Evolutionary conservation across 2,888 invertebrate genomes (phyloP), one percentile per base, ranked within the genome.

Genomic region (Drosophila putrida): DNA sequence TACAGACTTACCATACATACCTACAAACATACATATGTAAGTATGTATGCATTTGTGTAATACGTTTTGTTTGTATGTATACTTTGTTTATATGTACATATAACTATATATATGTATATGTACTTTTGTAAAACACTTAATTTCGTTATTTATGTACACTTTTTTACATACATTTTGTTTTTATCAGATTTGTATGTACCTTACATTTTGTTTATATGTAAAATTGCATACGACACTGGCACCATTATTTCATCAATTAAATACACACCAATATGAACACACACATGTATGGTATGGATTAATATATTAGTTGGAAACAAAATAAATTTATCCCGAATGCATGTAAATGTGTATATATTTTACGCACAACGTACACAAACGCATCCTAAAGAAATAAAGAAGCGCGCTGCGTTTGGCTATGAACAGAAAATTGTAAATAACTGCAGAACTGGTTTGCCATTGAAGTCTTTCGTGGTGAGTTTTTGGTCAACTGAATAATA

Each of bases 361-460:
- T 44, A 63, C 75, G 67, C 71, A 71, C 62, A 51, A 44, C 61
- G 47, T 60, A 71, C 57, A 55, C 28, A 71, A 71, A 55, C 62
- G 65, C 65, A 61, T 74, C 55, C 35, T 75, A 71, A 66, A 50
- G 35, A 58, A 70, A 67, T 53, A 70, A 78, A 63, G 60, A 61
- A 68, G 51, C 78, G 76, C 60, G 76, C 28, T 50, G 62, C 57
- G 68, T 59, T 77, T 67, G 63, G 55, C 63, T 49, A 60, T 66
- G 73, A 80, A 69, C 76, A 57, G 67, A 67, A 80, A 75, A 85
- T 90, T 90, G 85, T 87, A 90, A 90, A 90, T 90, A 90, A 90
- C 90, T 90, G 78, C 88, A 79, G 65, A 86, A 84, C 84, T 87
- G 80, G 87, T 86, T 82, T 70, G 65, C 44, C 66, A 79, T 80